Conservation (phyloP, 2,797 vertebrate genomes). For the Agapornis canus region DNA sequence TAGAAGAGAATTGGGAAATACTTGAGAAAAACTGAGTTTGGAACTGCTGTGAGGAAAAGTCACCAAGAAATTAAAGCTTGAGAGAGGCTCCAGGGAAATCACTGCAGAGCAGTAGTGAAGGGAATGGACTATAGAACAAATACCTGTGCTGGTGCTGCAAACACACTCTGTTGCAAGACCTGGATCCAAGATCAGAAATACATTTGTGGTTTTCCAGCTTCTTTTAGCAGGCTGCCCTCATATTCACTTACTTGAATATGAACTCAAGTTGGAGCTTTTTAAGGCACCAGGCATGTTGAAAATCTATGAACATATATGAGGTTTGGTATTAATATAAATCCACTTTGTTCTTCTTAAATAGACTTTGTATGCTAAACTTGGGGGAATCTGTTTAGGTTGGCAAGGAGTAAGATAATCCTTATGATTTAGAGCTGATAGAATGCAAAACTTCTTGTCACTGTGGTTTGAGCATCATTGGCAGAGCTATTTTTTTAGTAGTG, state of each 20-base stretch:
- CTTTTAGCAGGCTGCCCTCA: not conserved
- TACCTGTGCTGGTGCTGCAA: not conserved
- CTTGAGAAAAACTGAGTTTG: not conserved
- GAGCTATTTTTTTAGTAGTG: not conserved
- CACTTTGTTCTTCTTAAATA: not conserved
- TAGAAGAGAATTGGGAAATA: not conserved
- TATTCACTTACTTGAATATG: not conserved
- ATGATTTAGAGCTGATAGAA: not conserved
- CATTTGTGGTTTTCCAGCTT: not conserved
- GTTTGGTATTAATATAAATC: not conserved
- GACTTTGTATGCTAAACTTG: not conserved
- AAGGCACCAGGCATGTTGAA: not conserved
- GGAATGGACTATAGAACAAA: not conserved
- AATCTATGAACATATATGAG: not conserved
- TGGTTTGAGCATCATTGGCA: not conserved
- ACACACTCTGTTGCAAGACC: not conserved
- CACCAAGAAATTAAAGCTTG: not conserved
- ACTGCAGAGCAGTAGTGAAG: not conserved
- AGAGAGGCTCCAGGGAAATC: not conserved
- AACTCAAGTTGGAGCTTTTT: not conserved
- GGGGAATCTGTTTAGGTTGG: not conserved
- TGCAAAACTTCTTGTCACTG: not conserved
- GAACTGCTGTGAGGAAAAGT: not conserved
- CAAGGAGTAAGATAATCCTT: not conserved
- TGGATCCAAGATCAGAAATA: not conserved